These are phyloP conservation scores for Catamblyrhynchus diadema DNA, from an alignment of 2,797 vertebrate genomes.

Conservation along the genomic window DNA sequence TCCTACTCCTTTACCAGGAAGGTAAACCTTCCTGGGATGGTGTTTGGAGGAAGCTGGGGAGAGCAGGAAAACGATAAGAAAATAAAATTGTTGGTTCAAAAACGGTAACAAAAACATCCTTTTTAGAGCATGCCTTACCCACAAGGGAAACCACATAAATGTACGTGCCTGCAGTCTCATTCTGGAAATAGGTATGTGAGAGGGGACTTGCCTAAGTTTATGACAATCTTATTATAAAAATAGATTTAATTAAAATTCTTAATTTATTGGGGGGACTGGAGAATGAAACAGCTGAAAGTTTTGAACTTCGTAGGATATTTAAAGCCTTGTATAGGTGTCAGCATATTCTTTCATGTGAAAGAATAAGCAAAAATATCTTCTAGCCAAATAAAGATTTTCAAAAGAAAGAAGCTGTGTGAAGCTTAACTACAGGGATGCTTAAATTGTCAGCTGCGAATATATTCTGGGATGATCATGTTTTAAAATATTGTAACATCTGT, in stretches of 20 bases:
- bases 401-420: neutral
- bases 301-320: neutral
- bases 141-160: neutral
- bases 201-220: neutral
- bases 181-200: neutral
- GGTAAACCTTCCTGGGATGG: neutral
- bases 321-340: neutral
- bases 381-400: neutral
- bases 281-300: neutral
- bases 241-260: neutral
- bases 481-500: constrained; percentile 6
- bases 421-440: neutral
- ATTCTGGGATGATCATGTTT: neutral
- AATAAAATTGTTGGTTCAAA: neutral
- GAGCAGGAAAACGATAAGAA: neutral
- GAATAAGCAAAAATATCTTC: neutral
- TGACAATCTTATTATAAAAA: neutral
- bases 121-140: neutral
- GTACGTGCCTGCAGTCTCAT: neutral
- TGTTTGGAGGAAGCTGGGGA: rapidly evolving
- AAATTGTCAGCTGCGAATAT: neutral
- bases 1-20: neutral
- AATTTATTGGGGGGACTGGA: neutral
- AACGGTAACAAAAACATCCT: neutral
- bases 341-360: neutral